Percentiles rank a stretch among this genome's conserved stretches.
Evolutionary conservation across 2,797 vertebrate genomes (phyloP).

Genomic region (Alcedo quadribrachys): DNA sequence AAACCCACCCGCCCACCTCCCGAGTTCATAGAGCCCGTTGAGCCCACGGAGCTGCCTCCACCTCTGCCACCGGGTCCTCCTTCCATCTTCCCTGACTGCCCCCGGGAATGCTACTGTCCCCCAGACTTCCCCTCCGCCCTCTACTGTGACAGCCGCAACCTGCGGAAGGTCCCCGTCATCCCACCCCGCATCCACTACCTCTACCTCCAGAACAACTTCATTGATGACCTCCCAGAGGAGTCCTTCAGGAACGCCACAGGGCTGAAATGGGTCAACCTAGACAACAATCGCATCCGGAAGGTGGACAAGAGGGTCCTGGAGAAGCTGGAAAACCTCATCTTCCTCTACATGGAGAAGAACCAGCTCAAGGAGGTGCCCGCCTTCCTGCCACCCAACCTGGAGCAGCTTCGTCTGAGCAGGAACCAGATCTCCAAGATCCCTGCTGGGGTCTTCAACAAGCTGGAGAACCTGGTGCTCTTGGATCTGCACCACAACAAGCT

Average conservation of each 20-base stretch:
- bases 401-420: conserved; percentile 91
- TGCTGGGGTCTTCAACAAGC: conserved; percentile 85
- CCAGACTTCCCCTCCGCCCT: conserved; percentile 89
- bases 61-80: conserved; percentile 87
- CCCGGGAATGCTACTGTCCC: conserved; percentile 89
- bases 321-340: conserved; percentile 87
- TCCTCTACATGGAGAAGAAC: conserved; percentile 91
- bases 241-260: conserved; percentile 89
- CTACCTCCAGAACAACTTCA: conserved; percentile 98
- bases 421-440: conserved; percentile 94
- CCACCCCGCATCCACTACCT: conserved; percentile 90
- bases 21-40: conserved; percentile 83
- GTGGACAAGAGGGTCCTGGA: conserved; percentile 90
- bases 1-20: conserved; percentile 56
- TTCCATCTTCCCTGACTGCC: conserved; percentile 88
- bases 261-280: conserved; percentile 93
- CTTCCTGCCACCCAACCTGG: conserved; percentile 87
- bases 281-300: conserved; percentile 92
- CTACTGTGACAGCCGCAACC: conserved; percentile 96
- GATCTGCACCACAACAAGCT: conserved; percentile 95
- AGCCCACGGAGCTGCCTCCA: conserved; percentile 94
- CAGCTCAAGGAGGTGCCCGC: conserved; percentile 90
- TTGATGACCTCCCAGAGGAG: conserved; percentile 87
- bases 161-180: conserved; percentile 89
- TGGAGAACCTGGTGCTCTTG: conserved; percentile 89